These are phyloP conservation scores for Gymnoscopelus braueri DNA, from an alignment of 2,797 vertebrate species.

Conservation along the genomic window DNA sequence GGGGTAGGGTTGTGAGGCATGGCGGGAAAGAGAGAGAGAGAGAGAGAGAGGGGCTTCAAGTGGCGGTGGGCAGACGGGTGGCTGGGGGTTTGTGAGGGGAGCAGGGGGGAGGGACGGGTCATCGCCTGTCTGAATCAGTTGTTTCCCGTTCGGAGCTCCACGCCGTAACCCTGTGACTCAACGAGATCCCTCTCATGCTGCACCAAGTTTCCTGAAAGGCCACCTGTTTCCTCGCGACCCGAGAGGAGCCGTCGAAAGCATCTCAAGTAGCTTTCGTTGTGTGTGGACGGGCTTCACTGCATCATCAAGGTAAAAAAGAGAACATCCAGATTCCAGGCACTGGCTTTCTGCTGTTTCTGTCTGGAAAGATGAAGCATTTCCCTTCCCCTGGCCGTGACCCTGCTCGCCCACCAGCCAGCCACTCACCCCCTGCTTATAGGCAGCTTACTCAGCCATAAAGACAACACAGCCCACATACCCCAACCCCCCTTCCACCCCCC, in stretches of 20 bases:
- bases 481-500: slow-evolving; percentile 36
- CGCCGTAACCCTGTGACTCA: slow-evolving; percentile 34
- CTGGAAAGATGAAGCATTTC: slow-evolving; percentile 29
- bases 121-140: slow-evolving; percentile 61
- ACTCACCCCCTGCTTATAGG: slow-evolving; percentile 56
- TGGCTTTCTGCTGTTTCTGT: slow-evolving; percentile 7
- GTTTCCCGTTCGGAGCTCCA: slow-evolving; percentile 48
- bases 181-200: slow-evolving; percentile 1
- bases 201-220: slow-evolving; percentile 34
- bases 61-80: slow-evolving; percentile 19
- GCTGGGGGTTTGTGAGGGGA: background rate
- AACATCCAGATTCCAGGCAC: background rate
- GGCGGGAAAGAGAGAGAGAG: slow-evolving; percentile 34
- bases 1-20: slow-evolving; percentile 11
- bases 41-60: slow-evolving; percentile 52
- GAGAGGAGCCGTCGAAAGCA: slow-evolving; percentile 21
- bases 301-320: slow-evolving; percentile 27
- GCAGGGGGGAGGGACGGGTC: slow-evolving; percentile 21
- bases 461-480: slow-evolving; percentile 64
- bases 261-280: slow-evolving; percentile 23
- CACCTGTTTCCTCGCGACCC: slow-evolving; percentile 55
- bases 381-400: slow-evolving; percentile 52
- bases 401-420: slow-evolving; percentile 49
- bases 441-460: slow-evolving; percentile 80
- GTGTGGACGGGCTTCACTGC: background rate